These are phyloP conservation scores for Lophius americanus DNA, from an alignment of 2,797 vertebrate species.

Conservation along the genomic window DNA sequence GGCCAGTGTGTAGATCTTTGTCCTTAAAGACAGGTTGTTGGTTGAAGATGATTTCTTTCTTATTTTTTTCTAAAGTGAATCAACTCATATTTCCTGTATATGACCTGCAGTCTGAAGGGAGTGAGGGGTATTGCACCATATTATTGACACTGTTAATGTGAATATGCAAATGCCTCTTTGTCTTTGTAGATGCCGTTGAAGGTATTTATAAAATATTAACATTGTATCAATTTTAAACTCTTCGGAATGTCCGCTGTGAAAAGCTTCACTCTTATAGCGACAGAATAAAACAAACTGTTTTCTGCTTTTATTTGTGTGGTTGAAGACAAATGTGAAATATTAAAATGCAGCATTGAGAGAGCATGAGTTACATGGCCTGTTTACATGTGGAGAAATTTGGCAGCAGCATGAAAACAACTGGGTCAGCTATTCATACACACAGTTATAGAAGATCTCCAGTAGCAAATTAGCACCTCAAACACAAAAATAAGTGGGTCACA, in stretches of 20 bases:
- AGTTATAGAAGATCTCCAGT: constrained; percentile 11
- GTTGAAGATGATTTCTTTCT: constrained; percentile 7
- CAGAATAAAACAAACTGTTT: constrained; percentile 18
- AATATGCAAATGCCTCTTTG: neutral
- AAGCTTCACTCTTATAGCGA: neutral
- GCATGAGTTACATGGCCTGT: neutral
- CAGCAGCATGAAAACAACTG: constrained; percentile 29
- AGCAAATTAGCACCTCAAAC: constrained; percentile 40
- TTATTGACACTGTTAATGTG: neutral
- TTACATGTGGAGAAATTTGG: neutral
- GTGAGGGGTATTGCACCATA: neutral
- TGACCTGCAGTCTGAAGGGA: neutral
- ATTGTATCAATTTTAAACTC: neutral
- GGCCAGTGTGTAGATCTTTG: constrained; percentile 16
- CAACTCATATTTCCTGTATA: neutral
- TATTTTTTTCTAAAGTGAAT: neutral
- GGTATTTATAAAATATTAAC: neutral
- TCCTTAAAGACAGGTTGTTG: constrained; percentile 44
- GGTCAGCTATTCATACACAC: constrained; percentile 19
- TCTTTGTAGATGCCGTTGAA: neutral
- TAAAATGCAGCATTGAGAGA: neutral
- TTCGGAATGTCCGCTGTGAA: neutral
- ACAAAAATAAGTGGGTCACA: constrained; percentile 49
- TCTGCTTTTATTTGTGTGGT: neutral
- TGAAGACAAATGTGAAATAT: neutral